phyloP scores from a whole-genome alignment of 2,797 vertebrate species.

The Zenarchopterus dispar region DNA sequence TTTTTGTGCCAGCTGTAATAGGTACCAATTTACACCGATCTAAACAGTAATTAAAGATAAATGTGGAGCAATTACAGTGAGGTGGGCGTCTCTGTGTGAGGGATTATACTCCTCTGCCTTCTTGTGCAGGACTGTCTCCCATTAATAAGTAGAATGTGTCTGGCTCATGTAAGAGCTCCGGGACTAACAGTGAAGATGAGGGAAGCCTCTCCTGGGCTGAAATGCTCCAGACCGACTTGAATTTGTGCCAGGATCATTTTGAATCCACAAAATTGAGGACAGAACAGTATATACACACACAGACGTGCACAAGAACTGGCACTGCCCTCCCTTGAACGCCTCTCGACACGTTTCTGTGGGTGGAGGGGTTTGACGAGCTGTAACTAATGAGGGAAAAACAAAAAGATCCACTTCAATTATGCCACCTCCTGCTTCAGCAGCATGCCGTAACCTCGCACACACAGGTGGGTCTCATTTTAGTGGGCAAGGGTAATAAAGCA shows the following conservation, averaged over 20 bases:
- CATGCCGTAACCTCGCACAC: slow-evolving; percentile 26
- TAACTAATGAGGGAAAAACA: slow-evolving; percentile 71
- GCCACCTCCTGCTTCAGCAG: slow-evolving; percentile 58
- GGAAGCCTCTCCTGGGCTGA: slow-evolving; percentile 12
- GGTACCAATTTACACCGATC: slow-evolving; percentile 64
- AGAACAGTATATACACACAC: slow-evolving; percentile 11
- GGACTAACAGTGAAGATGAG: slow-evolving; percentile 19
- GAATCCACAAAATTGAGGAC: slow-evolving; percentile 25
- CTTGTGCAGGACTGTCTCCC: slow-evolving; percentile 53
- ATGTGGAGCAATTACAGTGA: slow-evolving; percentile 68
- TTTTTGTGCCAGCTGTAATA: slow-evolving; percentile 68
- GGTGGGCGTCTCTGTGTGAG: slow-evolving; percentile 60
- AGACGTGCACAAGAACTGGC: slow-evolving; percentile 1
- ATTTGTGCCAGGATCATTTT: slow-evolving; percentile 29
- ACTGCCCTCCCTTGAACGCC: slow-evolving; percentile 25
- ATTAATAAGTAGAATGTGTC: slow-evolving; percentile 55
- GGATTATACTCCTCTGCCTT: slow-evolving; percentile 51
- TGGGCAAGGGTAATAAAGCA: slow-evolving; percentile 75
- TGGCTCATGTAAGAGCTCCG: slow-evolving; percentile 26
- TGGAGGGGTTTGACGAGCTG: slow-evolving; percentile 71
- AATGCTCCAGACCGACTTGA: slow-evolving; percentile 29
- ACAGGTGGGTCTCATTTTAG: slow-evolving; percentile 81
- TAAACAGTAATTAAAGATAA: slow-evolving; percentile 81
- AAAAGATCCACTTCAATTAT: slow-evolving; percentile 72
- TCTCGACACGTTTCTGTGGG: slow-evolving; percentile 50